Base-by-base conservation (phyloP, 2,888 invertebrate species). In the Ditylenchus weischeri region DNA sequence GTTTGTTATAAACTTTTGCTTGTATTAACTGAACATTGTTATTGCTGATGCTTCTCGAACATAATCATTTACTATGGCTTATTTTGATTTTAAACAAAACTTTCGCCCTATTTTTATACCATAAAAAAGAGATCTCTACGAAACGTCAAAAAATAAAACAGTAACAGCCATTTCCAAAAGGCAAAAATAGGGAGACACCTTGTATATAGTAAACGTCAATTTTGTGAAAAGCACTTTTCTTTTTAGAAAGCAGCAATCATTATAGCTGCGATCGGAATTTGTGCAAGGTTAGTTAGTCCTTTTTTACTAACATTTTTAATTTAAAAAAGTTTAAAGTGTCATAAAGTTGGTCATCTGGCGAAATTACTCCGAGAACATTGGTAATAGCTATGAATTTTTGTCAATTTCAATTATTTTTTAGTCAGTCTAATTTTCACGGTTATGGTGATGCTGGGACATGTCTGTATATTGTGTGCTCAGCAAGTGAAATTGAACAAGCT, bases 261-360 rank as follows among this genome's bases (percentile, higher is more conserved):
- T 10, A 29, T 54, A 21, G 54, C 54, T 11, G 54, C 54, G n/a
- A 54, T 54, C n/a, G 54, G 54, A 54, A 54, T 54, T 7, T 54
- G 54, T 10, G 54, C 54, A 21, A 54, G 54, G 54, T 54, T 43
- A 43, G 15, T 43, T 15, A 43, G 2, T 10, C 13, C n/a, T 54
- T 54, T 54, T 23, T 21, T 10, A 54, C 7, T 29, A 1, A 2
- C n/a, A 54, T 18, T 23, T 54, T 21, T 7, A 18, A 15, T 23
- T 54, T 2, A 6, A 5, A 10, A 7, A 2, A 7, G 23, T 23
- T 18, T 54, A 7, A 11, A 54, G 54, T 18, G n/a, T 10, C 11
- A n/a, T 54, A 23, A 54, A 54, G 29, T 18, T 54, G 54, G 11
- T 54, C n/a, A 54, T 54, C 10, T 54, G 54, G 54, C 21, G 29